Percentiles rank a stretch among this genome's conserved stretches.
Conservation (phyloP, 2,888 invertebrate genomes). For the Acleris holmiana region DNA sequence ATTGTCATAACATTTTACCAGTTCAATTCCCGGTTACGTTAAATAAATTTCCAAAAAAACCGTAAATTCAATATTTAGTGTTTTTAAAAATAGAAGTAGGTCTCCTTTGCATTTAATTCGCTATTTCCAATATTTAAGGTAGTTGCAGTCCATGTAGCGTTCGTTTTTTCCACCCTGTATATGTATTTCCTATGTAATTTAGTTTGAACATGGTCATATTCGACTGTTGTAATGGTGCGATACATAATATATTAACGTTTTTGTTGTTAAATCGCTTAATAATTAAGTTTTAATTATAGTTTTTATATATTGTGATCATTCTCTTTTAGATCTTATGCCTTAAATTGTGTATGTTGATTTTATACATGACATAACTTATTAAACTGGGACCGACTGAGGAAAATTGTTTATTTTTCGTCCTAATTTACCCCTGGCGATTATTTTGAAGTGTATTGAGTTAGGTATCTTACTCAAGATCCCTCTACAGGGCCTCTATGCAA, state of each 20-base stretch:
- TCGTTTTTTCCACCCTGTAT: too few relatives aligned
- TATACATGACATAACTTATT: slow-evolving; percentile 80
- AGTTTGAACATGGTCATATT: slow-evolving; percentile 13
- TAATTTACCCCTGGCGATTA: neutral
- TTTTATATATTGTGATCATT: slow-evolving; percentile 45
- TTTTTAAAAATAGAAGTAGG: too few relatives aligned
- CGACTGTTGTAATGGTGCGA: slow-evolving; percentile 55
- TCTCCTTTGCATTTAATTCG: too few relatives aligned
- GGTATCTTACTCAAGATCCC: too few relatives aligned
- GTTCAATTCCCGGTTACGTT: too few relatives aligned
- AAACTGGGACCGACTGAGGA: slow-evolving; percentile 73
- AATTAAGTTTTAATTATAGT: slow-evolving; percentile 34
- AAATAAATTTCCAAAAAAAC: too few relatives aligned
- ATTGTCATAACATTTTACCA: too few relatives aligned
- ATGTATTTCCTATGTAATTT: neutral
- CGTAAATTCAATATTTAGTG: too few relatives aligned
- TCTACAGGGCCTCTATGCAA: too few relatives aligned
- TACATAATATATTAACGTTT: slow-evolving; percentile 39
- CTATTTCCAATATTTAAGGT: too few relatives aligned
- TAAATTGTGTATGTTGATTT: slow-evolving; percentile 62
- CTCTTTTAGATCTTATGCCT: slow-evolving; percentile 50
- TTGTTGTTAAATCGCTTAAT: slow-evolving; percentile 33
- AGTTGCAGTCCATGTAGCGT: too few relatives aligned
- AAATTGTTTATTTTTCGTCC: slow-evolving; percentile 41
- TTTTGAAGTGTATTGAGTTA: too few relatives aligned